Base-by-base conservation (phyloP, 2,888 invertebrate species). In the Rhamphomyia laevipes region DNA sequence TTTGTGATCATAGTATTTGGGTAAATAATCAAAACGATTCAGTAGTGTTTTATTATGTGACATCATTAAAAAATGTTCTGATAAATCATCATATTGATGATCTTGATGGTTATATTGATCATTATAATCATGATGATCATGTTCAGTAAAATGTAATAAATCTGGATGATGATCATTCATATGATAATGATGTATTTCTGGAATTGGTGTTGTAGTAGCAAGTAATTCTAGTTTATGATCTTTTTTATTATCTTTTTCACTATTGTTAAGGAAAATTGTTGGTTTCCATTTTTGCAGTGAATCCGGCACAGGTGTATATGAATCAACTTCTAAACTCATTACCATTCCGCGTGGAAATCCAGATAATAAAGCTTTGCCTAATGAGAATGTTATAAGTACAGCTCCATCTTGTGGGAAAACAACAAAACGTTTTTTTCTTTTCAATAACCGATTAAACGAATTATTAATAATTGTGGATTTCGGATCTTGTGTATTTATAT, bases 261-360 rank as follows among this genome's bases (percentile, higher is more conserved):
- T 6, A 7, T 42, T 2, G 23, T 54, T 48, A 0, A 55, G 15
- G 0, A 59, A 27, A 4, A 59, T 50, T 2, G 51, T 60, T 7
- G 63, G 60, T 7, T 57, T 55, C 63, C 63, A 63, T 11, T 59
- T 61, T 5, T 61, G 62, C 2, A 62, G 15, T 4, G 58, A 55
- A n/a, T 64, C 62, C 9, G 63, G 63, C n/a, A 63, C n/a, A 1
- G 58, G 49, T n/a, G 49, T 49, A 47, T 59, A 63, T 52, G 61
- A 56, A 50, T 63, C 64, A 41, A 62, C 58, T 48, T 63, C 63
- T 9, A 63, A 38, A 11, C 57, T 58, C 30, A 62, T 57, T 18
- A 56, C 56, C 11, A 63, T 42, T 0, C 64, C 64, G 40, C 55
- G 51, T 4, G 63, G 64, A 10, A 56, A 52, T 4, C 57, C 61